Evolutionary conservation across 2,888 invertebrate genomes (phyloP), one percentile per base, ranked within the genome.

Genomic region (Caradrina kadenii): DNA sequence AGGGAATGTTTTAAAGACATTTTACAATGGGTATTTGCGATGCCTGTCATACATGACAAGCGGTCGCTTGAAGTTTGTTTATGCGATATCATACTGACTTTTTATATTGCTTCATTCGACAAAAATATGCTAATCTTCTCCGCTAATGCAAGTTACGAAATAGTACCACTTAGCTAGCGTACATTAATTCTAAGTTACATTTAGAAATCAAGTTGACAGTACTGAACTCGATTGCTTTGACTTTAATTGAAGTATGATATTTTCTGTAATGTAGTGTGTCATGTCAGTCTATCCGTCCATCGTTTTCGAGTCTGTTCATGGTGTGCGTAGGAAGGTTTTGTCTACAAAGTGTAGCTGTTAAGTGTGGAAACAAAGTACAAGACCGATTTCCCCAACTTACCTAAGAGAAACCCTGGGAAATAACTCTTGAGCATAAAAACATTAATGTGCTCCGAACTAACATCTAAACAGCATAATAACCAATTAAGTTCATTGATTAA

Each of bases 381-480:
- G 35, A 26, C 54, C 45, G 64, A 77, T 79, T 77, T 78, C 63
- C 73, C 67, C 13, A 60, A 63, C 69, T 55, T 35, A 60, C 45
- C 15, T 13, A 19, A 68, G 82, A 78, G 79, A 81, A 81, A 81
- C 59, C 73, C 74, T 79, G 79, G 45, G 79, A 79, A 79, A 59
- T 52, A 67, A 53, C 79, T 58, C 17, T 52, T 63, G 55, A 76
- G 6, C 73, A n/a, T 63, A 69, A 78, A 63, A 73, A 79, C 49
- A 73, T 81, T 73, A 53, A 81, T 63, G 65, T 80, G 19, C 48
- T 39, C 26, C 48, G 45, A 81, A 78, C 73, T 67, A 13, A 39
- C 39, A 39, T 54, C 53, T 62, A 62, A 81, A 73, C 81, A 50
- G 52, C 52, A 65, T 65, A 76, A 81, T 73, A 62, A 61, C 66